Evolutionary conservation across 1,140 invertebrate species (phyloP).

Genomic region (Hydropsyche tenuis): DNA sequence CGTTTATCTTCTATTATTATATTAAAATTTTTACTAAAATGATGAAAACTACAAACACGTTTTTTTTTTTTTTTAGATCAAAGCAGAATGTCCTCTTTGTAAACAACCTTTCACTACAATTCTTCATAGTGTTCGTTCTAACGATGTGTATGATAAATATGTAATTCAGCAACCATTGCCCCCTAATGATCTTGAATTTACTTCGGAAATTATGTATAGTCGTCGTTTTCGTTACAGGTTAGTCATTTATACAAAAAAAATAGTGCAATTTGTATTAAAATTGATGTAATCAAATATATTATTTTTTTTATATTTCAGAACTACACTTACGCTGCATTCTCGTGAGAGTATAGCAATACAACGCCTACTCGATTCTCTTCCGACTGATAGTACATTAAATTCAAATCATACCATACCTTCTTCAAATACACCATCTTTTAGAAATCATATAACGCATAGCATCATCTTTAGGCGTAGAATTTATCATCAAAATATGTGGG

Average conservation of each 20-base stretch:
- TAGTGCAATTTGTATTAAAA: too few species aligned
- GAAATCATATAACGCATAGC: not conserved
- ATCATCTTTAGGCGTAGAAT: constrained; percentile 68
- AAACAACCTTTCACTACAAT: constrained; percentile 91
- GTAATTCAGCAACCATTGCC: constrained; percentile 62
- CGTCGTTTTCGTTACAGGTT: constrained; percentile 47
- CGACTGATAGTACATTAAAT: constrained; percentile 48
- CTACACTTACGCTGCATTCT: constrained; percentile 66
- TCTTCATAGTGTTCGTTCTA: constrained; percentile 88
- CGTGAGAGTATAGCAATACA: constrained; percentile 63
- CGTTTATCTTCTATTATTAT: constrained; percentile 3
- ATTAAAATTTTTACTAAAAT: too few species aligned
- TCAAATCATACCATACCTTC: not conserved
- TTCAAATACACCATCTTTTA: not conserved
- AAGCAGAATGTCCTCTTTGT: constrained; percentile 92
- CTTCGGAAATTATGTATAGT: constrained; percentile 24
- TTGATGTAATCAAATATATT: not conserved
- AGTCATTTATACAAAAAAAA: too few species aligned
- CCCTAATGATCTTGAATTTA: not conserved
- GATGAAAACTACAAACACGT: too few species aligned
- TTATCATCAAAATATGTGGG: constrained; percentile 80
- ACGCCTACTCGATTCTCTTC: constrained; percentile 58
- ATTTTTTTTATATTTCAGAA: constrained; percentile 54
- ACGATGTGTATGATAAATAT: constrained; percentile 88
- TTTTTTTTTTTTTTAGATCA: constrained; percentile 68